Evolutionary conservation across 1,140 invertebrate species (phyloP).

Genomic region (Dufourea novaeangliae): DNA sequence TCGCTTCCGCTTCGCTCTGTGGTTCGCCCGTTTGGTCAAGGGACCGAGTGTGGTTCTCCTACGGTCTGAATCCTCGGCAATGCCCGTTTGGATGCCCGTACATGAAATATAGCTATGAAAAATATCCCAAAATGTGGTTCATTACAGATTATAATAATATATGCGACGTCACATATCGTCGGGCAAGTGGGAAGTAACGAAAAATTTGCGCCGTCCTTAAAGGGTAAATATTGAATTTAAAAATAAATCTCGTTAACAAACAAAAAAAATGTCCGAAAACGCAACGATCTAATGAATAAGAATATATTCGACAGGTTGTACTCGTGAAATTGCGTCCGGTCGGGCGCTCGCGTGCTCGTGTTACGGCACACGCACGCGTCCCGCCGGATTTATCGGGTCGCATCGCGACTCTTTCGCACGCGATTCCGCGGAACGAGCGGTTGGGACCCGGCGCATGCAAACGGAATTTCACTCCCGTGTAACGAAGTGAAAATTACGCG

Average conservation of each 20-base stretch:
- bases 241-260: too few species aligned
- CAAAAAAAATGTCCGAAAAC: too few species aligned
- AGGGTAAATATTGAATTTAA: too few species aligned
- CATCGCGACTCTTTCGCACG: conserved; percentile 68
- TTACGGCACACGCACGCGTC: conserved; percentile 31
- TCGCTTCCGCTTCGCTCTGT: conserved; percentile 19
- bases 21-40: neutral
- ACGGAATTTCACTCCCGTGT: conserved; percentile 74
- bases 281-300: neutral
- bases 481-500: conserved; percentile 76
- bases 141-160: too few species aligned
- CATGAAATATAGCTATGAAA: too few species aligned
- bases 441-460: conserved; percentile 39
- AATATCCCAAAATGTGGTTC: too few species aligned
- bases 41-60: neutral
- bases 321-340: conserved; percentile 51
- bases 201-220: too few species aligned
- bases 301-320: conserved; percentile 14
- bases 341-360: conserved; percentile 2
- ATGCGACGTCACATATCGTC: too few species aligned
- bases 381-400: conserved; percentile 71
- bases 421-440: conserved; percentile 64
- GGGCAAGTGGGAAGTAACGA: too few species aligned
- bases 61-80: neutral
- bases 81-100: too few species aligned